phyloP scores from a whole-genome alignment of 2,113 vertebrate genomes.

The Pteronura brasiliensis region DNA sequence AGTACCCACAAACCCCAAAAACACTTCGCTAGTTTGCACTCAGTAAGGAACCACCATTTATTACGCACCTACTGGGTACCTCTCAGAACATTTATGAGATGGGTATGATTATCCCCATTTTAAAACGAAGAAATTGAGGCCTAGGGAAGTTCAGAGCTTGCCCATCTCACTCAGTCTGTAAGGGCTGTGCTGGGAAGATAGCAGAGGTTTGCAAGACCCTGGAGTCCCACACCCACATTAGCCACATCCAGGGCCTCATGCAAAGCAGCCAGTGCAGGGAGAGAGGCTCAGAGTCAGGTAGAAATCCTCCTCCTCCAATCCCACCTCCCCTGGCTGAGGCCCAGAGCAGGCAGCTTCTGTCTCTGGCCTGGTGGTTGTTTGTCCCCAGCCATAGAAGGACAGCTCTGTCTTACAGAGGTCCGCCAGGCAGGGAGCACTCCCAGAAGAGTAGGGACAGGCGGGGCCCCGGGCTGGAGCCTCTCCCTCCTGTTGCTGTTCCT shows the following conservation, averaged over 20 bases:
- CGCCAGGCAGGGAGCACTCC: neutral
- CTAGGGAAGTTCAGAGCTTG: neutral
- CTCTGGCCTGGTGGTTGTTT: neutral
- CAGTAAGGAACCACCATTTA: too few relatives aligned
- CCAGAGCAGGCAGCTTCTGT: neutral
- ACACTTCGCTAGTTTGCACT: neutral
- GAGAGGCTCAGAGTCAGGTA: neutral
- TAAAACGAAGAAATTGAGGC: neutral
- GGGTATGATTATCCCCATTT: neutral
- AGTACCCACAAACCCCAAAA: neutral
- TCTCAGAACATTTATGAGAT: neutral
- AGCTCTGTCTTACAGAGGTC: neutral
- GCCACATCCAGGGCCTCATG: fast-evolving
- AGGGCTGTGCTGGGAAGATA: neutral
- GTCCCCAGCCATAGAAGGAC: neutral
- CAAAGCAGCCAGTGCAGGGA: neutral
- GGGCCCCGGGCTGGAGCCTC: neutral
- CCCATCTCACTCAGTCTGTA: neutral
- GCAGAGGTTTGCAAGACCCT: neutral
- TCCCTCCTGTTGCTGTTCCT: neutral
- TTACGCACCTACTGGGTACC: neutral
- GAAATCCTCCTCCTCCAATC: neutral
- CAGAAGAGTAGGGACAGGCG: neutral
- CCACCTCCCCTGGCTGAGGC: neutral
- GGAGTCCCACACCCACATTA: neutral